Percentiles rank a stretch among this genome's conserved stretches.
Evolutionary conservation across 2,888 invertebrate genomes (phyloP).

Genomic region (Tachina lurida): DNA sequence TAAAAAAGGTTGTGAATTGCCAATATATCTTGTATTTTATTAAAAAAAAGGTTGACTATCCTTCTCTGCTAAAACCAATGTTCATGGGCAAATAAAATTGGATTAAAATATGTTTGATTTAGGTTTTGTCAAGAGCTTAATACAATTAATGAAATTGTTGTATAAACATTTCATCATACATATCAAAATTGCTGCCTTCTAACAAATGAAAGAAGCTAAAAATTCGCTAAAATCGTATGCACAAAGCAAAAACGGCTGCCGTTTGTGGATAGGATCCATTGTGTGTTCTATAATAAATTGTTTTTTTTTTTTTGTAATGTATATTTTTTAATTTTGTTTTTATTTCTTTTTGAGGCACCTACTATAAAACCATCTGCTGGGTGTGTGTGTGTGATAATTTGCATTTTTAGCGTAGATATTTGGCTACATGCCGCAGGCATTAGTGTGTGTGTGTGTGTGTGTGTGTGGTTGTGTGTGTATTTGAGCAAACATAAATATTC

Average conservation of each 20-base stretch:
- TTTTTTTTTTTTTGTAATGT: background rate
- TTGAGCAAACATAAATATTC: slow-evolving; percentile 13
- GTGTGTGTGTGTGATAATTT: slow-evolving; percentile 48
- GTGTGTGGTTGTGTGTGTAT: background rate
- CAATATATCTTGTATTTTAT: no score
- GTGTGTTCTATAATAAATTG: background rate
- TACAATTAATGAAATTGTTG: background rate
- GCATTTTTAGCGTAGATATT: slow-evolving; percentile 41
- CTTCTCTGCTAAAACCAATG: background rate
- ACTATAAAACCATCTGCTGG: slow-evolving; percentile 26
- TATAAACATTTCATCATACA: slow-evolving; percentile 19
- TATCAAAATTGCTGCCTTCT: background rate
- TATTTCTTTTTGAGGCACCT: slow-evolving; percentile 30
- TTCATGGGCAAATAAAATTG: background rate
- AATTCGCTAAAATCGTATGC: slow-evolving; percentile 2
- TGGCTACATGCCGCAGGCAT: background rate
- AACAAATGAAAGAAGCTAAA: background rate
- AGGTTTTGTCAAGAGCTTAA: slow-evolving; percentile 27
- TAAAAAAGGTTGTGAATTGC: no score
- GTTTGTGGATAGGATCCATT: background rate
- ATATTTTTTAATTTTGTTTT: background rate
- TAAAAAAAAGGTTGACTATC: background rate
- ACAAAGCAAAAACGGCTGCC: background rate
- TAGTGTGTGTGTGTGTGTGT: background rate
- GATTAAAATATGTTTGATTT: slow-evolving; percentile 14